Evolutionary conservation across 2,113 vertebrate species (phyloP).

Genomic region (Columbina picui): DNA sequence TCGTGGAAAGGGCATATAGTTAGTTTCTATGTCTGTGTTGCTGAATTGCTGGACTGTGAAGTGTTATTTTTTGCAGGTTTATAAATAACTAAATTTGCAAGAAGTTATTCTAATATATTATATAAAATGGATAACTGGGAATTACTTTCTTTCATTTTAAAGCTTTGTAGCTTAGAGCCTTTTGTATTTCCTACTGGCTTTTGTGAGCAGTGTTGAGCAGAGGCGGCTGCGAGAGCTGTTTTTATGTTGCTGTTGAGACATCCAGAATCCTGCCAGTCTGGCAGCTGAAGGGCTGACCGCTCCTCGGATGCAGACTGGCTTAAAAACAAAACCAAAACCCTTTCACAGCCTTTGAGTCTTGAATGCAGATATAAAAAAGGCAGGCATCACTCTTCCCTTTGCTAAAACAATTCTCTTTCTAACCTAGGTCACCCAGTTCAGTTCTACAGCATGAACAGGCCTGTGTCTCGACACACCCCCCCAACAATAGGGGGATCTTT

Average conservation of each 20-base stretch:
- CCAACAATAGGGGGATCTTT: slow-evolving; percentile 92
- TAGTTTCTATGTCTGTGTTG: background rate
- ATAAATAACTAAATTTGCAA: background rate
- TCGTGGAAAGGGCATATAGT: background rate
- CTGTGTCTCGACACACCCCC: slow-evolving; percentile 83
- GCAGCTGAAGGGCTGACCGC: background rate
- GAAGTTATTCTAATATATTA: background rate
- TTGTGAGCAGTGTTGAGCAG: background rate
- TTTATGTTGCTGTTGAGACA: background rate
- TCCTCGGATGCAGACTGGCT: background rate
- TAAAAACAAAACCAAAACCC: background rate
- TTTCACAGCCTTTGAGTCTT: background rate
- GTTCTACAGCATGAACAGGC: slow-evolving; percentile 99
- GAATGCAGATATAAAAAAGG: background rate
- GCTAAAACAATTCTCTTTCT: background rate
- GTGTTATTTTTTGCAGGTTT: background rate
- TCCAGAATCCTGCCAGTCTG: background rate
- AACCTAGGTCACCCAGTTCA: slow-evolving; percentile 88
- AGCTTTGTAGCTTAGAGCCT: background rate
- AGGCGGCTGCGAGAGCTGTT: background rate
- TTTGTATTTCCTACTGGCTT: background rate
- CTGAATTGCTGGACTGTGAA: background rate
- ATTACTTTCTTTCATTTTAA: background rate
- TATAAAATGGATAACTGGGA: background rate
- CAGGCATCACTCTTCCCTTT: background rate